These are phyloP conservation scores for Pseudomyrmex pallidus DNA, from an alignment of 1,140 invertebrate species.

Conservation along the genomic window DNA sequence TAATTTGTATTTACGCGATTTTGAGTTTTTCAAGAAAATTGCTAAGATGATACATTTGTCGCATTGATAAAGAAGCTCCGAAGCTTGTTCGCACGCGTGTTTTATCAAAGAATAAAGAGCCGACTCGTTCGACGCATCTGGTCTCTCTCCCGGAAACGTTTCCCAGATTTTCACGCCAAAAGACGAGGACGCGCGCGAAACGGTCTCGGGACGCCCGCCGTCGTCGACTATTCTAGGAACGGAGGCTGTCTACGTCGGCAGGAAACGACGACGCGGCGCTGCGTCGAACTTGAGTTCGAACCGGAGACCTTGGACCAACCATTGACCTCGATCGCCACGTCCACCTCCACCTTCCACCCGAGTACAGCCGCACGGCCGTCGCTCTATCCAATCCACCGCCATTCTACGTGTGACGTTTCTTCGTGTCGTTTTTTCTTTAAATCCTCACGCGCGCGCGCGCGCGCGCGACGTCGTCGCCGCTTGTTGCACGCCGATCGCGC, in stretches of 20 bases:
- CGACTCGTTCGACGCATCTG: not conserved
- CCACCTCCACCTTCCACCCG: conserved; percentile 44
- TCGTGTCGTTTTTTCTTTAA: conserved; percentile 47
- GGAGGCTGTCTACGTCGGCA: conserved; percentile 81
- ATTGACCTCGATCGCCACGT: conserved; percentile 85
- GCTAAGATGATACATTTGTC: not conserved
- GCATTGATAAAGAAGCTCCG: not conserved
- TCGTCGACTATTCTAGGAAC: conserved; percentile 82
- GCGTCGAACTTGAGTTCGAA: conserved; percentile 80
- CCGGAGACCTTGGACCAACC: conserved; percentile 85
- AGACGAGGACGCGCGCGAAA: conserved; percentile 23
- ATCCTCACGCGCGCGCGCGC: not conserved
- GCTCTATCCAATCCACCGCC: conserved; percentile 30
- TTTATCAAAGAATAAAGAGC: not conserved
- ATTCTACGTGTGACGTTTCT: not conserved
- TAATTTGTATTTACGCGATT: not conserved
- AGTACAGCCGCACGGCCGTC: conserved; percentile 35
- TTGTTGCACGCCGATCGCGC: conserved; percentile 12
- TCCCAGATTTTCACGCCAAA: conserved; percentile 41
- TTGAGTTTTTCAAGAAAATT: not conserved
- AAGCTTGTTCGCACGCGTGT: not conserved
- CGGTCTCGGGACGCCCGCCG: conserved; percentile 46
- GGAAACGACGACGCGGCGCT: conserved; percentile 77
- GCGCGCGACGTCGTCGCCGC: conserved; percentile 8
- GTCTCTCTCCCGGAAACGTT: conserved; percentile 42